Percentiles rank a stretch among this genome's conserved stretches.
These are phyloP conservation scores for Fulmarus glacialis DNA, from an alignment of 2,113 vertebrate species.

Conservation along the genomic window DNA sequence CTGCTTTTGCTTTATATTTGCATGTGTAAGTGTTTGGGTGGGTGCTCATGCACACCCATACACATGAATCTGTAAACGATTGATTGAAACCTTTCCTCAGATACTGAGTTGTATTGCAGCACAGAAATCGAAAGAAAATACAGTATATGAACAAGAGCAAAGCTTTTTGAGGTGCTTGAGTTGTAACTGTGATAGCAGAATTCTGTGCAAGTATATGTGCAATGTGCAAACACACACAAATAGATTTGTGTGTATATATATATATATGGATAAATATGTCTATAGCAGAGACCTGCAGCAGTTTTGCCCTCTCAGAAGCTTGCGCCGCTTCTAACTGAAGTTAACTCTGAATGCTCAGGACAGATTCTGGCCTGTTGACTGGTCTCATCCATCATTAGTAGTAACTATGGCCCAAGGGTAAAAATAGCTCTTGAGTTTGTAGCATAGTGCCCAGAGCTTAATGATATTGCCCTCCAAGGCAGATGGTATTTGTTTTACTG, in stretches of 20 bases:
- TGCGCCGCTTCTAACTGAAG: background rate
- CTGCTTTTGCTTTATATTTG: background rate
- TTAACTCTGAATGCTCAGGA: background rate
- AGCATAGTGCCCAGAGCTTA: constrained; percentile 30
- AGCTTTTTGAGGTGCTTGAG: background rate
- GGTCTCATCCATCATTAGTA: constrained; percentile 1
- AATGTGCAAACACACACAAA: background rate
- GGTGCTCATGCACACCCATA: background rate
- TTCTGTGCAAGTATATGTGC: background rate
- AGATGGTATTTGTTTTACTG: constrained; percentile 24
- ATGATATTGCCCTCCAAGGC: constrained; percentile 42
- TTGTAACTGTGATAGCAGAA: background rate
- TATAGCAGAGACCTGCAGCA: background rate
- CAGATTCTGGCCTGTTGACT: constrained; percentile 14
- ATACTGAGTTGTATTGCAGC: background rate
- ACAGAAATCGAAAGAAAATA: background rate
- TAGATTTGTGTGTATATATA: rapidly evolving
- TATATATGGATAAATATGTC: background rate
- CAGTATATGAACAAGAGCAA: background rate
- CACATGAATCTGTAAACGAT: rapidly evolving
- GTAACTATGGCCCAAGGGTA: background rate
- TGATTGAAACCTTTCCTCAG: background rate
- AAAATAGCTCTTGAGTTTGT: background rate
- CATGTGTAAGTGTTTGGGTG: background rate
- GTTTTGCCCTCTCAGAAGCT: background rate